Evolutionary conservation across 64 coral and sea anemone species (phyloP).

Genomic region (Dendrophyllia cribrosa): DNA sequence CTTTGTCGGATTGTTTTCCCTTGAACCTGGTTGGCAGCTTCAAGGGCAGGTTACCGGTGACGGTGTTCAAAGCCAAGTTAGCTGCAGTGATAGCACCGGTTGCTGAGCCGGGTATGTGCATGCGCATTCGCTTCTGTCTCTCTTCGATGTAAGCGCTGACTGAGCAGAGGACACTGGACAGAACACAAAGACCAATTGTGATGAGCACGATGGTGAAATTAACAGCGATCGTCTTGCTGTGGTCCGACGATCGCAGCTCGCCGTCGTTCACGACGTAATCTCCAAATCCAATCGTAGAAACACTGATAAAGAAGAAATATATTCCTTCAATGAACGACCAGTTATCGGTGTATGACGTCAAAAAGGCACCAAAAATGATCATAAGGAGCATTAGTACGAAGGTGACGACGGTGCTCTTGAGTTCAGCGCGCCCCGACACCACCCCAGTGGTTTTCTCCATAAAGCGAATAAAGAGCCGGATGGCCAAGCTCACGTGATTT

Average conservation of each 20-base stretch:
- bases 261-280: constrained; percentile 96
- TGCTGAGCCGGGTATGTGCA: background rate
- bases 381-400: constrained; percentile 89
- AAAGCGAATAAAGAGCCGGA: constrained; percentile 74
- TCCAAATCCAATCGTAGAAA: constrained; percentile 97
- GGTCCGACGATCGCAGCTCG: constrained; percentile 58
- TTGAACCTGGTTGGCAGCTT: background rate
- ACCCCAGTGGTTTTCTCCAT: constrained; percentile 78
- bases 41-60: constrained; percentile 25
- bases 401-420: constrained; percentile 82
- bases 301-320: constrained; percentile 93
- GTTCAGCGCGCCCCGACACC: constrained; percentile 43
- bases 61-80: constrained; percentile 34
- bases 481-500: constrained; percentile 76
- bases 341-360: constrained; percentile 90
- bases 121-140: constrained; percentile 83
- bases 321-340: constrained; percentile 92
- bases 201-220: constrained; percentile 89
- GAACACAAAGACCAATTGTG: constrained; percentile 84
- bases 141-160: constrained; percentile 92
- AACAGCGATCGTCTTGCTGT: constrained; percentile 73
- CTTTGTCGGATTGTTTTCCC: background rate
- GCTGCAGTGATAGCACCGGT: constrained; percentile 1
- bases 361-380: constrained; percentile 86
- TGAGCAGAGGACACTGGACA: constrained; percentile 95